These are phyloP conservation scores for Nymphalis urticae DNA, from an alignment of 2,888 invertebrate genomes.

Conservation along the genomic window DNA sequence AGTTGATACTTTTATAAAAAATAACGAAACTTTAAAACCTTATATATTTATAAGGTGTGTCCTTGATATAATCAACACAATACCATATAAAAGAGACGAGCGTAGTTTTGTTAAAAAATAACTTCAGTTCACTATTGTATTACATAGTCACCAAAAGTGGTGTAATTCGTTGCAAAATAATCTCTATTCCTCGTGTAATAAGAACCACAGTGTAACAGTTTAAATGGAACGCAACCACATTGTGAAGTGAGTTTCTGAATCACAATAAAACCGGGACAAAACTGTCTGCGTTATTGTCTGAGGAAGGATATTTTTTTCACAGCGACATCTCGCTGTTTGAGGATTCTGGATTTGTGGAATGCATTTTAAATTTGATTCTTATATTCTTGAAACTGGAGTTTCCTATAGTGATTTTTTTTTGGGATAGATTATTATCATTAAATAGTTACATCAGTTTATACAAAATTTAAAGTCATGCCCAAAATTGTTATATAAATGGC, in stretches of 20 bases:
- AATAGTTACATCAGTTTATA: too few relatives aligned
- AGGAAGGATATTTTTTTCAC: constrained; percentile 27
- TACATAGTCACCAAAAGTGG: constrained; percentile 1
- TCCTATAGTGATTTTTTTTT: neutral
- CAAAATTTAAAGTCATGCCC: too few relatives aligned
- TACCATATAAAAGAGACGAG: neutral
- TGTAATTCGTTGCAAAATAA: neutral
- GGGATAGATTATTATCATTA: neutral
- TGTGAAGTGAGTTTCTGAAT: constrained; percentile 20
- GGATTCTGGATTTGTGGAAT: constrained; percentile 2
- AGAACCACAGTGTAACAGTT: neutral
- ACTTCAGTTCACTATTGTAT: constrained; percentile 1
- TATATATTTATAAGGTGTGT: neutral
- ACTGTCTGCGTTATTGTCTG: constrained; percentile 28
- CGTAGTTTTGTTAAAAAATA: constrained; percentile 3
- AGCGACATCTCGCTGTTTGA: neutral
- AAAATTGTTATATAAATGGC: too few relatives aligned
- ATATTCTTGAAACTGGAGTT: neutral
- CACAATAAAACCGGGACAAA: constrained; percentile 31
- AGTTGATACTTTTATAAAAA: neutral
- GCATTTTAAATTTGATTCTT: constrained; percentile 2
- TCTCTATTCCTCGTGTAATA: neutral
- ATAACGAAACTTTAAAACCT: neutral
- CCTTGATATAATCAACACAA: neutral
- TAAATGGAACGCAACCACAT: constrained; percentile 1